A percentile compares a stretch with the other conserved stretches of the same genome.
These are phyloP conservation scores for Lithobates sylvaticus DNA, from an alignment of 2,797 vertebrate species.

Conservation along the genomic window DNA sequence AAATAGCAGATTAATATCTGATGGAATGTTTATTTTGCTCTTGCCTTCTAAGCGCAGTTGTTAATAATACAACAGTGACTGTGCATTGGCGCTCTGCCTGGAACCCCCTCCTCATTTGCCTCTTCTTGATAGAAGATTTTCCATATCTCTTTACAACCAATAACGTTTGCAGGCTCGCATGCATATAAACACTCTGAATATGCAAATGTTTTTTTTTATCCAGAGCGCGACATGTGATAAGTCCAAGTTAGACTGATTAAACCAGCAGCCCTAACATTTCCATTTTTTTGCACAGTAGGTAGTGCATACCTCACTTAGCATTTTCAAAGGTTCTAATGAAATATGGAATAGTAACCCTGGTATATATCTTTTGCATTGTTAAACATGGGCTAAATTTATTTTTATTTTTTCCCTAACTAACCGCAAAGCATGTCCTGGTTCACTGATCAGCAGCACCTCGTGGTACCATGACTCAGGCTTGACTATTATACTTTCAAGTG, in stretches of 20 bases:
- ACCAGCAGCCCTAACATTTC: conserved; percentile 38
- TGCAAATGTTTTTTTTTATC: conserved; percentile 52
- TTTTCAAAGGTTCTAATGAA: conserved; percentile 47
- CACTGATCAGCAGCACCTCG: background rate
- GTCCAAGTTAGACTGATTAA: conserved; percentile 50
- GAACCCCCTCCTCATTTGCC: background rate
- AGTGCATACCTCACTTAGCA: conserved; percentile 41
- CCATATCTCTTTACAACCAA: conserved; percentile 45
- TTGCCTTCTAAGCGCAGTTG: conserved; percentile 27
- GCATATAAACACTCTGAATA: conserved; percentile 44
- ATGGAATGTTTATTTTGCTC: conserved; percentile 27
- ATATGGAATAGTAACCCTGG: conserved; percentile 5
- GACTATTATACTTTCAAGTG: background rate
- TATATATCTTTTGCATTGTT: conserved; percentile 26
- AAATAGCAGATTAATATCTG: conserved; percentile 50
- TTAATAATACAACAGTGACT: conserved; percentile 46
- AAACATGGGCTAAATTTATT: conserved; percentile 2
- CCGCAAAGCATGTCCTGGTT: background rate
- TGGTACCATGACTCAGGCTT: background rate
- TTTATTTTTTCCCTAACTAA: background rate
- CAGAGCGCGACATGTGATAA: conserved; percentile 25
- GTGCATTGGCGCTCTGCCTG: conserved; percentile 37
- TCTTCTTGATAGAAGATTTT: conserved; percentile 44
- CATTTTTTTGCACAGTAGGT: conserved; percentile 57
- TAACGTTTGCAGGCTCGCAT: conserved; percentile 31